phyloP scores from a whole-genome alignment of 2,113 vertebrate genomes.

The Platycercus adscitus region DNA sequence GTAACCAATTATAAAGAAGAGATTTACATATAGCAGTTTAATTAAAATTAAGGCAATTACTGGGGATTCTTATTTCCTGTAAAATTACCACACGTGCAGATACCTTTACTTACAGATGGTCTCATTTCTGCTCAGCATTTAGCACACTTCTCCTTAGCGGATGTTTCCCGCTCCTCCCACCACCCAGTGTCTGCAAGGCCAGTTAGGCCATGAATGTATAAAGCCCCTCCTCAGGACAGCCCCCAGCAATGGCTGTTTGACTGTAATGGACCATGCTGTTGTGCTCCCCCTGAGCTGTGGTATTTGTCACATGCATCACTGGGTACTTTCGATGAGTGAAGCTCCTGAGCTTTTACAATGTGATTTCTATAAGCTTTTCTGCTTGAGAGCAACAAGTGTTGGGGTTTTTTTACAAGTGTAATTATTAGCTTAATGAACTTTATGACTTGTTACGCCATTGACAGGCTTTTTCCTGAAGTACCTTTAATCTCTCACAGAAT shows the following conservation, averaged over 20 bases:
- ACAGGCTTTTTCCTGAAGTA: neutral
- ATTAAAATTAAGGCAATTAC: neutral
- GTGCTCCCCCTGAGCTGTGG: fast-evolving
- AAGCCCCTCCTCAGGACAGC: neutral
- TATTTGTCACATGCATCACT: neutral
- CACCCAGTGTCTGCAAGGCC: neutral
- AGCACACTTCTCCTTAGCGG: neutral
- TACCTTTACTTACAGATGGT: neutral
- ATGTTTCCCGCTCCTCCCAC: neutral
- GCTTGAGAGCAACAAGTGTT: neutral
- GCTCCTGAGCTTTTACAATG: neutral
- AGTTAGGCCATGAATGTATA: neutral
- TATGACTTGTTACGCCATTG: neutral
- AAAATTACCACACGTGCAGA: neutral
- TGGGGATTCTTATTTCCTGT: neutral
- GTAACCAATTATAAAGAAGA: neutral
- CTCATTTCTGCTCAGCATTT: neutral
- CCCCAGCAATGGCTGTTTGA: neutral
- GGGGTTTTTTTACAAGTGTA: neutral
- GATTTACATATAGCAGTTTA: neutral
- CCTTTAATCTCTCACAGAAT: neutral
- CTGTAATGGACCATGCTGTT: too few species aligned
- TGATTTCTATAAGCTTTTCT: neutral
- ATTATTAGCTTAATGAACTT: neutral
- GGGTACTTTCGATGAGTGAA: neutral